Conservation (phyloP, 2,797 vertebrate genomes). For the Chelidonichthys spinosus region DNA sequence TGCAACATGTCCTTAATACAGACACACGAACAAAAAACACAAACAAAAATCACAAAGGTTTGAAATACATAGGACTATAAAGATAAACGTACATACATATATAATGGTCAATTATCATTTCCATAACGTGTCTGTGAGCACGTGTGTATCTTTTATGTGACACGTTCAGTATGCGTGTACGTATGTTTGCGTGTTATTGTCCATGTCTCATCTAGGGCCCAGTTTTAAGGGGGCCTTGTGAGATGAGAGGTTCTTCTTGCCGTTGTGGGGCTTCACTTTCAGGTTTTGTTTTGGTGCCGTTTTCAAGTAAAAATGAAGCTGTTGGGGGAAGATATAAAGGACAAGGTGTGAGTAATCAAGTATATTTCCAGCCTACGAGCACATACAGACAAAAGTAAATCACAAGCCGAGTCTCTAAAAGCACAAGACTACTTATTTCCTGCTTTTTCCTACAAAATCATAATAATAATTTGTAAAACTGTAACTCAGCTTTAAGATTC, state of each 20-base stretch:
- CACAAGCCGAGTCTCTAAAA: not conserved
- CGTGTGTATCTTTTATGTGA: conserved; percentile 12
- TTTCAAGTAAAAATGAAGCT: conserved; percentile 88
- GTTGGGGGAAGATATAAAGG: conserved; percentile 18
- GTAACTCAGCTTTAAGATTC: too few species aligned
- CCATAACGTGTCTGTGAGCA: conserved; percentile 35
- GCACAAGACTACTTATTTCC: not conserved
- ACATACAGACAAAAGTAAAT: not conserved
- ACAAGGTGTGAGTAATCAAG: not conserved
- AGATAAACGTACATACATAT: conserved; percentile 60
- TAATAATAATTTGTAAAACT: too few species aligned
- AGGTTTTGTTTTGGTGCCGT: conserved; percentile 80
- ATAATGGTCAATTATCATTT: conserved; percentile 56
- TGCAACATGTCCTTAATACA: conserved; percentile 61
- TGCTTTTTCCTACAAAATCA: not conserved
- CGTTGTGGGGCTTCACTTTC: conserved; percentile 77
- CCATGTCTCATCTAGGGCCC: conserved; percentile 84
- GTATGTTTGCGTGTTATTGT: conserved; percentile 37
- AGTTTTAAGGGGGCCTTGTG: conserved; percentile 79
- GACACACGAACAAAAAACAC: conserved; percentile 52
- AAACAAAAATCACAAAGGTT: conserved; percentile 32
- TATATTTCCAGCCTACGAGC: not conserved
- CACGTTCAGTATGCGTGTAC: conserved; percentile 19
- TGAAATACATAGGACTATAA: conserved; percentile 62
- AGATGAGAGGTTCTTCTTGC: conserved; percentile 77